These are phyloP conservation scores for Axis porcinus DNA, from an alignment of 2,113 vertebrate species.

Conservation along the genomic window DNA sequence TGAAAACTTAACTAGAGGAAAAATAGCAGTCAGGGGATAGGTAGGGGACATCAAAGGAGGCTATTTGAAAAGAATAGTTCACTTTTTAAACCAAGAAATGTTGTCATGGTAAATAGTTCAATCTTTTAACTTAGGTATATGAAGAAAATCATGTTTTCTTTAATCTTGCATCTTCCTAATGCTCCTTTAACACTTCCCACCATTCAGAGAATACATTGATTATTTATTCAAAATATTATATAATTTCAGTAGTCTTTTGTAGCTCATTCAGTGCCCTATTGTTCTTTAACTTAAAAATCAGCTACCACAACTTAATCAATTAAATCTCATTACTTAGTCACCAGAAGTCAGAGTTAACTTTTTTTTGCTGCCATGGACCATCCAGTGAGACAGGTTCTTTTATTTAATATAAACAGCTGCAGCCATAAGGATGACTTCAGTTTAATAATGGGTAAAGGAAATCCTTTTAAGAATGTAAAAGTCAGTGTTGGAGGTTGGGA, in stretches of 20 bases:
- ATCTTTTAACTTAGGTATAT: background rate
- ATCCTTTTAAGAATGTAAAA: background rate
- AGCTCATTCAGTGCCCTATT: background rate
- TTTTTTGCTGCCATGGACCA: background rate
- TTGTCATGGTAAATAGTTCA: background rate
- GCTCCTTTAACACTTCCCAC: background rate
- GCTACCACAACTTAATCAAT: background rate
- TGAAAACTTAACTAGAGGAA: background rate
- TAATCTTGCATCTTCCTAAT: background rate
- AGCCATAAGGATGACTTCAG: background rate
- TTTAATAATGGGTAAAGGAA: background rate
- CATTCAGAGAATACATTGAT: background rate
- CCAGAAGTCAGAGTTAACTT: background rate
- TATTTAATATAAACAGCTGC: background rate
- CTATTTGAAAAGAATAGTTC: background rate
- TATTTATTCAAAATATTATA: background rate
- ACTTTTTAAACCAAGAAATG: background rate
- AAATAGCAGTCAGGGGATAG: background rate
- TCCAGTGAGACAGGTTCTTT: background rate
- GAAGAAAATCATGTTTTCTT: slow-evolving; percentile 15
- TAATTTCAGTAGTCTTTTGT: slow-evolving; percentile 16
- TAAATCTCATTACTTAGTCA: background rate
- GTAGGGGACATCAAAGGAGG: background rate
- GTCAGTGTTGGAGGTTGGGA: background rate
- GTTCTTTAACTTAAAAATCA: slow-evolving; percentile 18